Evolutionary conservation across 2,113 vertebrate species (phyloP).

Genomic region (Sorex fumeus): DNA sequence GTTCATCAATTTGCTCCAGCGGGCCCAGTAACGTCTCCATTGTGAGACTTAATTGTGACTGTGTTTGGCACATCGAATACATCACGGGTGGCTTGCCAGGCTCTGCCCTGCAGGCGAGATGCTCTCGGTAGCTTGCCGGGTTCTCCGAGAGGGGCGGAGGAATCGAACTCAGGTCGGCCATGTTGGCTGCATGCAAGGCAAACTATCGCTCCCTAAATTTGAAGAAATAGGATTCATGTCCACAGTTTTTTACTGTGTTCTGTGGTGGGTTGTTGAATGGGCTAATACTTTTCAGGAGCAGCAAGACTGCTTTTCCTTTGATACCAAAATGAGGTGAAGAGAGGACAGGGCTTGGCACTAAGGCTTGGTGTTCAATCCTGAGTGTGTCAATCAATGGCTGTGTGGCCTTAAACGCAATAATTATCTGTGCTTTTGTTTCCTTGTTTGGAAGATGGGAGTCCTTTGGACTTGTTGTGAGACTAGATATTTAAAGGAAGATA

Average conservation of each 20-base stretch:
- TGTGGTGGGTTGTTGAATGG: background rate
- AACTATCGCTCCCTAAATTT: background rate
- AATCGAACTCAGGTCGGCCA: no score
- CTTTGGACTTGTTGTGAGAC: background rate
- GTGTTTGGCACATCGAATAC: no score
- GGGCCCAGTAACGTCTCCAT: no score
- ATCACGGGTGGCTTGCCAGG: no score
- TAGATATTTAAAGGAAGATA: conserved; percentile 39
- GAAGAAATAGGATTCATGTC: background rate
- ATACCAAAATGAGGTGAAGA: background rate
- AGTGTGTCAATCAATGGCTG: background rate
- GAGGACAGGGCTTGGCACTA: background rate
- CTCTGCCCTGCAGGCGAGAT: no score
- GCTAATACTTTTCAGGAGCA: background rate
- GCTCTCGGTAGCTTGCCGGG: no score
- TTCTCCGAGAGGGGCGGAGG: no score
- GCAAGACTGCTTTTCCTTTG: background rate
- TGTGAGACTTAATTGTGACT: no score
- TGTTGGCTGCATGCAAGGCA: no score
- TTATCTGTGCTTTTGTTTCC: conserved; percentile 25
- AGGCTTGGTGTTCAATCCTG: background rate
- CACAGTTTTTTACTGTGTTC: background rate
- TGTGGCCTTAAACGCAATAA: background rate
- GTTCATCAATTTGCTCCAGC: no score
- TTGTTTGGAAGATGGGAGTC: conserved; percentile 48